Evolutionary conservation across 2,113 vertebrate species (phyloP).

Genomic region (Equus quagga): DNA sequence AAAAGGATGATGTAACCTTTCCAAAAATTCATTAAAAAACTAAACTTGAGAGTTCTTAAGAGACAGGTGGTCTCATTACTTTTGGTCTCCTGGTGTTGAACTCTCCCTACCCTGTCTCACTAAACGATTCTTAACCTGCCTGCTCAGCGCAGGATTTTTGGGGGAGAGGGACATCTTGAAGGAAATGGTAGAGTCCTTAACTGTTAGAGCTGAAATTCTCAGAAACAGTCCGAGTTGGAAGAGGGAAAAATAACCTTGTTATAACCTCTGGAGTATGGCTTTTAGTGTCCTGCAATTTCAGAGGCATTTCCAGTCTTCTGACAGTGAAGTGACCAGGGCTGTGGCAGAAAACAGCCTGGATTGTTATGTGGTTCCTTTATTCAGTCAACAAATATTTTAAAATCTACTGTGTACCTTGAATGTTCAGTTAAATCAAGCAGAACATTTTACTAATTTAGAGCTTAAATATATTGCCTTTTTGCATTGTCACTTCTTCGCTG

Average conservation of each 20-base stretch:
- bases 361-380: slow-evolving; percentile 27
- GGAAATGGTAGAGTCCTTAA: background rate
- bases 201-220: slow-evolving; percentile 36
- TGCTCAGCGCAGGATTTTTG: background rate
- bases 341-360: background rate
- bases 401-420: background rate
- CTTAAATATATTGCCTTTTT: slow-evolving; percentile 25
- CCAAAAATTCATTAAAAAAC: background rate
- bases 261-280: background rate
- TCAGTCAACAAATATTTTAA: slow-evolving; percentile 41
- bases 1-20: background rate
- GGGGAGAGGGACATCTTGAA: background rate
- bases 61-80: background rate
- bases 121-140: background rate
- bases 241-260: slow-evolving; percentile 50
- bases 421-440: slow-evolving; percentile 30
- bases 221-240: background rate
- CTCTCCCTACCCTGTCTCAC: background rate
- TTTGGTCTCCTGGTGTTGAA: background rate
- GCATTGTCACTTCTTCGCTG: background rate
- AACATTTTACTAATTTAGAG: slow-evolving; percentile 26
- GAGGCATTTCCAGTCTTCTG: background rate
- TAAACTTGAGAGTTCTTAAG: background rate
- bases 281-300: slow-evolving; percentile 56
- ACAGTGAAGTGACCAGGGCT: slow-evolving; percentile 1